phyloP scores from a whole-genome alignment of 2,888 invertebrate species.

The Sesia apiformis region DNA sequence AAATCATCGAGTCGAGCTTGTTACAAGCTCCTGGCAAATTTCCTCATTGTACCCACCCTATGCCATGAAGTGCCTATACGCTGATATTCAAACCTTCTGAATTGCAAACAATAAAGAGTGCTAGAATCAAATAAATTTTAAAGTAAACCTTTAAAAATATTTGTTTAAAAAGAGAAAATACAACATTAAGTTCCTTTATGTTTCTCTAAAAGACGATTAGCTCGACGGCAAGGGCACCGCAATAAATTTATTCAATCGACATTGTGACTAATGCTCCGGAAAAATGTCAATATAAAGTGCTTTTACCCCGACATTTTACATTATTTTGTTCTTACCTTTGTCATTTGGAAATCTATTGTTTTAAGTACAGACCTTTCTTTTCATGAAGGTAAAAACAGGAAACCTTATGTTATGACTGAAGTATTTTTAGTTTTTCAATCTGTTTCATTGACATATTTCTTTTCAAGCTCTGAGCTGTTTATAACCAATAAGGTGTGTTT shows the following conservation, averaged over 20 bases:
- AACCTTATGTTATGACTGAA: not conserved
- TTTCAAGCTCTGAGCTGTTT: not conserved
- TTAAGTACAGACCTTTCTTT: too few relatives aligned
- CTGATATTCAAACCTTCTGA: too few relatives aligned
- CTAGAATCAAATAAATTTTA: not conserved
- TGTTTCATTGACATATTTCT: not conserved
- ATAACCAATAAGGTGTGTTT: too few relatives aligned
- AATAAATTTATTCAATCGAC: conserved; percentile 1
- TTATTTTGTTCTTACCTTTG: not conserved
- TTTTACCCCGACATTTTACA: not conserved
- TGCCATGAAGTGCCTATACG: too few relatives aligned
- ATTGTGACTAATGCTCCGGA: conserved; percentile 4
- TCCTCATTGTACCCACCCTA: too few relatives aligned
- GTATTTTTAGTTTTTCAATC: not conserved
- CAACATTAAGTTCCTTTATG: not conserved
- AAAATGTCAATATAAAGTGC: conserved; percentile 1
- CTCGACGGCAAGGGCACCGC: not conserved
- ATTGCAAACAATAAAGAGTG: too few relatives aligned
- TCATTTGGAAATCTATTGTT: too few relatives aligned
- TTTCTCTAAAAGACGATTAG: not conserved
- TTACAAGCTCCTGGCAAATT: too few relatives aligned
- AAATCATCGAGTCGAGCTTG: too few relatives aligned
- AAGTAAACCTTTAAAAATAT: not conserved
- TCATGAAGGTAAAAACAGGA: too few relatives aligned
- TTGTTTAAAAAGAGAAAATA: not conserved